Evolutionary conservation across 2,113 vertebrate species (phyloP).

Genomic region (Albula glossodonta): DNA sequence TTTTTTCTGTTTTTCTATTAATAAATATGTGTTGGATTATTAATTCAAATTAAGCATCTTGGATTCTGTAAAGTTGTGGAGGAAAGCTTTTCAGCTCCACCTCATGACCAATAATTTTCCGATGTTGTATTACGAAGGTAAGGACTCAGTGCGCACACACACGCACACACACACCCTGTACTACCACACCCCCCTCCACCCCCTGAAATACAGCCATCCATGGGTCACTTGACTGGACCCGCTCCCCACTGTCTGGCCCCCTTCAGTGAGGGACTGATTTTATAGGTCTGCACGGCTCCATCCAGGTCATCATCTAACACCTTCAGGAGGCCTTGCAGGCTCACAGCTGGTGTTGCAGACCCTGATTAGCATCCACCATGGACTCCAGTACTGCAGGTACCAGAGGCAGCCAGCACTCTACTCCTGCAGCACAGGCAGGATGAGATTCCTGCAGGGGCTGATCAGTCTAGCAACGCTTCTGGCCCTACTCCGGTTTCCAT

Average conservation of each 20-base stretch:
- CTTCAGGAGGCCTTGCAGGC: slow-evolving; percentile 38
- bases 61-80: no score
- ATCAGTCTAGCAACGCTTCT: background rate
- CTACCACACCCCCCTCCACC: slow-evolving; percentile 49
- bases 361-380: slow-evolving; percentile 39
- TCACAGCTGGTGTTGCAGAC: slow-evolving; percentile 37
- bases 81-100: no score
- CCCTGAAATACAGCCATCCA: slow-evolving; percentile 55
- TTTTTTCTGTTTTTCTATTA: no score
- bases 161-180: slow-evolving; percentile 49
- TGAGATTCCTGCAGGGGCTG: background rate
- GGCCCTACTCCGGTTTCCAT: background rate
- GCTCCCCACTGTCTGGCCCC: slow-evolving; percentile 59
- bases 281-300: slow-evolving; percentile 41
- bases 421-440: background rate
- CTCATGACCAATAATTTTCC: slow-evolving; percentile 5
- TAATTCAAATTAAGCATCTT: no score
- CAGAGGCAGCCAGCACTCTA: slow-evolving; percentile 17
- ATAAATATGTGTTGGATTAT: no score
- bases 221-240: slow-evolving; percentile 69
- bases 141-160: slow-evolving; percentile 23
- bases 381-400: slow-evolving; percentile 36
- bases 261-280: slow-evolving; percentile 67
- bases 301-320: slow-evolving; percentile 38
- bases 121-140: slow-evolving; percentile 12